Evolutionary conservation across 1,140 invertebrate genomes (phyloP).

Genomic region (Prorops nasuta): DNA sequence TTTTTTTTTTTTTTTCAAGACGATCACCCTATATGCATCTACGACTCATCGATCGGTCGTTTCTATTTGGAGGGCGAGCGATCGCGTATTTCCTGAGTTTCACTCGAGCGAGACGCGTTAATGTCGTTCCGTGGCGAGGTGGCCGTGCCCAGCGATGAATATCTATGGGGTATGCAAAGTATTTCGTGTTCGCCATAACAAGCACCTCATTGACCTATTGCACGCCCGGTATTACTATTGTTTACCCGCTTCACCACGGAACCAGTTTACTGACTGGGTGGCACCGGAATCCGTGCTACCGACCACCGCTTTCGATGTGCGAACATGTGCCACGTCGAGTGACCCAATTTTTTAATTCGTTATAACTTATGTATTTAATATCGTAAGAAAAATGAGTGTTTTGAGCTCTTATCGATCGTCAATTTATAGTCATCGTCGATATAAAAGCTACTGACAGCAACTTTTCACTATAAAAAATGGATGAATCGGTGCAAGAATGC

Average conservation of each 20-base stretch:
- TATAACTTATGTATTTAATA: too few relatives aligned
- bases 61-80: constrained; percentile 19
- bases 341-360: too few relatives aligned
- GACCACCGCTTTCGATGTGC: too few relatives aligned
- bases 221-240: constrained; percentile 34
- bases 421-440: too few relatives aligned
- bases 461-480: too few relatives aligned
- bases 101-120: constrained; percentile 5
- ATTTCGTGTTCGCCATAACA: constrained; percentile 53
- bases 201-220: constrained; percentile 55
- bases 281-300: constrained; percentile 37
- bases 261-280: constrained; percentile 47
- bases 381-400: too few relatives aligned
- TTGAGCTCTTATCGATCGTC: too few relatives aligned
- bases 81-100: constrained; percentile 21
- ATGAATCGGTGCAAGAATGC: too few relatives aligned
- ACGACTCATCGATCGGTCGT: constrained; percentile 16
- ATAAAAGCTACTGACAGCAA: too few relatives aligned
- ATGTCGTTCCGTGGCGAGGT: constrained; percentile 5
- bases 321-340: too few relatives aligned
- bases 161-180: constrained; percentile 54
- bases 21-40: too few relatives aligned
- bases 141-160: constrained; percentile 38
- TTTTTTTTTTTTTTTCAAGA: too few relatives aligned
- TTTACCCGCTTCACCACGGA: constrained; percentile 33